Conservation (phyloP, 2,113 vertebrate genomes). For the Tinamus guttatus region DNA sequence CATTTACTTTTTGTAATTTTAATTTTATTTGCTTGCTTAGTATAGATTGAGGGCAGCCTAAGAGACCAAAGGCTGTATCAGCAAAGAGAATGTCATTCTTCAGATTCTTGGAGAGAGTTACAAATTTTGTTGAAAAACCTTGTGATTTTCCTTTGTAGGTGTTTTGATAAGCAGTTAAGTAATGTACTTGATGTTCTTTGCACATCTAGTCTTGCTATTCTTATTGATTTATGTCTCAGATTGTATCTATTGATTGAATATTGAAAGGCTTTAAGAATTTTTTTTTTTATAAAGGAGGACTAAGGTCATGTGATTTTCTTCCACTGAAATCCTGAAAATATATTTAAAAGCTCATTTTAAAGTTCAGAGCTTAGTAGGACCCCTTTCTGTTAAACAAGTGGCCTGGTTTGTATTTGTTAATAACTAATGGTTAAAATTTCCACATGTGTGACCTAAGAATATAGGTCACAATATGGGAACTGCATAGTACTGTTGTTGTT, state of each 20-base stretch:
- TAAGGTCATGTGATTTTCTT: background rate
- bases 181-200: background rate
- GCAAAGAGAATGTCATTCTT: constrained; percentile 29
- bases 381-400: background rate
- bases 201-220: background rate
- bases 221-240: constrained; percentile 7
- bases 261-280: constrained; percentile 13
- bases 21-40: constrained; percentile 65
- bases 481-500: background rate
- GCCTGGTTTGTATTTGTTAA: background rate
- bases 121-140: constrained; percentile 14
- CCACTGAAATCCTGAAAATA: background rate
- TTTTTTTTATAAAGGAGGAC: background rate
- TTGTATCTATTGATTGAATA: constrained; percentile 9
- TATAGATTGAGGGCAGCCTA: constrained; percentile 55
- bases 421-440: background rate
- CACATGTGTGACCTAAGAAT: background rate
- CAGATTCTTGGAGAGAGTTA: constrained; percentile 4
- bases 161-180: constrained; percentile 30
- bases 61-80: constrained; percentile 56
- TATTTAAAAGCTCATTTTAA: background rate
- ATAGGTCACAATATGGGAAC: no score
- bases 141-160: constrained; percentile 29
- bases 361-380: background rate
- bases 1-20: constrained; percentile 68